A percentile compares a stretch with the other conserved stretches of the same genome.
Conservation (phyloP, 2,113 vertebrate species). For the Eretmochelys imbricata region DNA sequence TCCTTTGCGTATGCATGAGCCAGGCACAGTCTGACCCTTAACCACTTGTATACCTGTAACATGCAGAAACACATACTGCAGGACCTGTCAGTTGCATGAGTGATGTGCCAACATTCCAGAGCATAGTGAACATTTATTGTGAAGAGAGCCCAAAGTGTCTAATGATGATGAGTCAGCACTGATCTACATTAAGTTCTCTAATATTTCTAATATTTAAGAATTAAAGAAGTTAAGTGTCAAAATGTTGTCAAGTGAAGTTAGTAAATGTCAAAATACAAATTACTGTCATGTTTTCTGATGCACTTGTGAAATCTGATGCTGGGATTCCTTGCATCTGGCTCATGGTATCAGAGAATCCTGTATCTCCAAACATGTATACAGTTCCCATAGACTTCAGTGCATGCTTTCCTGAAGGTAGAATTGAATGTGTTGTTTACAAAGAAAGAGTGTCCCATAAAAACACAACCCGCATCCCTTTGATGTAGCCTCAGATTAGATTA, state of each 20-base stretch:
- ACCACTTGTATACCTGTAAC: accelerated
- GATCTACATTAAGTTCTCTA: background rate
- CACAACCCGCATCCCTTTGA: background rate
- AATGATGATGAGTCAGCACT: background rate
- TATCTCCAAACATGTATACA: background rate
- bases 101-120: background rate
- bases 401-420: background rate
- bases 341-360: background rate
- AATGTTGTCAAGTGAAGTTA: background rate
- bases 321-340: background rate
- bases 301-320: background rate
- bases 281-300: background rate
- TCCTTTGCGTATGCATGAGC: background rate
- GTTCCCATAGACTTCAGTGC: background rate
- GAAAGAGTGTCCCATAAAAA: background rate
- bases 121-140: background rate
- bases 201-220: background rate
- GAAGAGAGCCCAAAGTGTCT: background rate
- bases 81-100: background rate
- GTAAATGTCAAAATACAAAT: background rate
- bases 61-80: background rate
- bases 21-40: background rate
- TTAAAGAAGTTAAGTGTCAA: background rate
- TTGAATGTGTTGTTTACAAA: background rate
- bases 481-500: background rate